phyloP scores from a whole-genome alignment of 2,888 invertebrate genomes.

The Brachyopa scutellaris region DNA sequence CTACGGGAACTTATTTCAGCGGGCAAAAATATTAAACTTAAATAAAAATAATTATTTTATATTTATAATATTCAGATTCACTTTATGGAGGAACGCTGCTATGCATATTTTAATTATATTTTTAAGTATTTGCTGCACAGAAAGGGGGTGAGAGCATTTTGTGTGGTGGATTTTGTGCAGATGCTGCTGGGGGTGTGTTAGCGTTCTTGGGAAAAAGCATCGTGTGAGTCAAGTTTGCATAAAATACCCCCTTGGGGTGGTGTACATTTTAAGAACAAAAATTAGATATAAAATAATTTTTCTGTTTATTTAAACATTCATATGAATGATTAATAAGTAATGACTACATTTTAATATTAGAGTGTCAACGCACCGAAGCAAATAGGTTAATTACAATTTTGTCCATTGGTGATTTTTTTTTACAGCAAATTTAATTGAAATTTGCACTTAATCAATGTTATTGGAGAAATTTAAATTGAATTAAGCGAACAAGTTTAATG shows the following conservation, averaged over 20 bases:
- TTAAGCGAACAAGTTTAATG: conserved; percentile 22
- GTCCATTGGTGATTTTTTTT: neutral
- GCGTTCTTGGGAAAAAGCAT: neutral
- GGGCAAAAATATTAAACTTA: conserved; percentile 18
- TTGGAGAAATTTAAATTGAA: conserved; percentile 30
- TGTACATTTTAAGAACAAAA: neutral
- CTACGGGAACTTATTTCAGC: conserved; percentile 52
- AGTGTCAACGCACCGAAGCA: conserved; percentile 59
- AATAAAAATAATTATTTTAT: neutral
- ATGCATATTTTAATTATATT: conserved; percentile 51
- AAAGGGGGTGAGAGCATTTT: neutral
- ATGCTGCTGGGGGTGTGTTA: conserved; percentile 16
- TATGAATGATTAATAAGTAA: conserved; percentile 68
- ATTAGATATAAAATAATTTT: no score
- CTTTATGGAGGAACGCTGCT: conserved; percentile 53
- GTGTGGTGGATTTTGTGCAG: neutral
- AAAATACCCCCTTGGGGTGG: conserved; percentile 6
- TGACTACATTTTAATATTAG: conserved; percentile 49
- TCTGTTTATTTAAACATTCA: neutral
- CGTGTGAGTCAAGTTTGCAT: conserved; percentile 25
- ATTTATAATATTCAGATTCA: conserved; percentile 24
- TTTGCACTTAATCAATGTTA: conserved; percentile 47
- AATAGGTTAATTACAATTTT: conserved; percentile 65
- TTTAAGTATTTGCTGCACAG: conserved; percentile 34
- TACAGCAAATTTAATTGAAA: conserved; percentile 37